Evolutionary conservation across 1,140 invertebrate genomes (phyloP).

Genomic region (Melipona quadrifasciata): DNA sequence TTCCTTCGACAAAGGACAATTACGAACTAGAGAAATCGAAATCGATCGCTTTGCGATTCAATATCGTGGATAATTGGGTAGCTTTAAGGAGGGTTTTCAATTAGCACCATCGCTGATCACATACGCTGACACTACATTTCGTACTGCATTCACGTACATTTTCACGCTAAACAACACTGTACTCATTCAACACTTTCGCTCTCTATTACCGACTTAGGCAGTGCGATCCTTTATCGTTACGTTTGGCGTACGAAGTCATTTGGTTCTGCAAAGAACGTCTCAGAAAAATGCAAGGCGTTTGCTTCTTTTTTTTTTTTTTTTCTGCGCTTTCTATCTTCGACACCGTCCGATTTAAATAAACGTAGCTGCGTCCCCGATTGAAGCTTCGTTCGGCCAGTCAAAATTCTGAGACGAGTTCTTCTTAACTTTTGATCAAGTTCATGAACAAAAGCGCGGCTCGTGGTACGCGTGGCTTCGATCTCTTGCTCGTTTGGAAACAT

Average conservation of each 20-base stretch:
- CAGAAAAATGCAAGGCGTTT: conserved; percentile 19
- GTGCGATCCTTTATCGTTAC: conserved; percentile 63
- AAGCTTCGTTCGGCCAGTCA: neutral
- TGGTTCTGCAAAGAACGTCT: conserved; percentile 56
- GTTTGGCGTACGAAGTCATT: conserved; percentile 52
- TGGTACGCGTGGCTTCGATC: conserved; percentile 50
- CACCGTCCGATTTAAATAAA: neutral
- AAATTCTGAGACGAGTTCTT: conserved; percentile 42
- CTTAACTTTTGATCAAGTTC: conserved; percentile 19
- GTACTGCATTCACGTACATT: conserved; percentile 31
- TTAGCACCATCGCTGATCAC: conserved; percentile 65
- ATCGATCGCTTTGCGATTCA: conserved; percentile 7
- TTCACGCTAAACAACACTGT: conserved; percentile 30
- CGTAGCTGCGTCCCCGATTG: neutral
- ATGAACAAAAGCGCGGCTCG: conserved; percentile 39
- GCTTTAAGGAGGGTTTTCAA: conserved; percentile 48
- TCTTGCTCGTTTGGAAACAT: conserved; percentile 69
- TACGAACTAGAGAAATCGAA: neutral
- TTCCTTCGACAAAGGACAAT: neutral
- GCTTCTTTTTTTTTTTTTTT: neutral
- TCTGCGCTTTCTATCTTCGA: neutral
- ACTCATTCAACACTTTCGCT: conserved; percentile 36
- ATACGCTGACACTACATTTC: conserved; percentile 37
- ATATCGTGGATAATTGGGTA: neutral
- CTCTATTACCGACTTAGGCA: conserved; percentile 54